phyloP scores from a whole-genome alignment of 2,888 invertebrate species.

The Drosophila monieri region DNA sequence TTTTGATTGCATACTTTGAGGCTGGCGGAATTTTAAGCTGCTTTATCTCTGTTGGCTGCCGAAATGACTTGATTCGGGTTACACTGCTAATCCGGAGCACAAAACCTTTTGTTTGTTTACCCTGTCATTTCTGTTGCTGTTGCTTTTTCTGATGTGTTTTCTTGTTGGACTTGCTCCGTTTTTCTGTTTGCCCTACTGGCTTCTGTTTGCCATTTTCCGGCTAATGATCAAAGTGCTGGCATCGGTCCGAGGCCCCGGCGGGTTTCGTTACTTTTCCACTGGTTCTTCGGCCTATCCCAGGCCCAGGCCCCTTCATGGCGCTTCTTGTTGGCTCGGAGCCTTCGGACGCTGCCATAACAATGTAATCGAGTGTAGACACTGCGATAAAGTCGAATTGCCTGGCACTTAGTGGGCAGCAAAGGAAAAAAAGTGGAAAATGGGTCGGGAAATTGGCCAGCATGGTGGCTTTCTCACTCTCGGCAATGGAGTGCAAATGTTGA shows the following conservation, averaged over 20 bases:
- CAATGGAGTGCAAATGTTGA: constrained; percentile 58
- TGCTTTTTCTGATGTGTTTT: constrained; percentile 2
- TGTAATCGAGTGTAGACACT: constrained; percentile 71
- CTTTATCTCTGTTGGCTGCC: constrained; percentile 2
- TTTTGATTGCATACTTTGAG: constrained; percentile 29
- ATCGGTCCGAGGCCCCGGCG: constrained; percentile 19
- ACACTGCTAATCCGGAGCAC: constrained; percentile 54
- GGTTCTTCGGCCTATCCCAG: not conserved
- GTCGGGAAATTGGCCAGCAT: constrained; percentile 61
- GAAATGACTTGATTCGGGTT: constrained; percentile 57
- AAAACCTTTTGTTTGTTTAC: constrained; percentile 60
- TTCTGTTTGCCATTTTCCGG: constrained; percentile 66
- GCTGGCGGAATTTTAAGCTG: constrained; percentile 27
- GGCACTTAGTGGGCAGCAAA: constrained; percentile 48
- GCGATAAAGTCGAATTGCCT: constrained; percentile 68
- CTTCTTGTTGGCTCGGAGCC: constrained; percentile 23
- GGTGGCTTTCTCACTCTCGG: constrained; percentile 10
- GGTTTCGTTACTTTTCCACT: constrained; percentile 30
- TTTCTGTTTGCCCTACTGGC: constrained; percentile 28
- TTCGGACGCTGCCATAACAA: constrained; percentile 54
- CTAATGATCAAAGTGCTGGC: constrained; percentile 70
- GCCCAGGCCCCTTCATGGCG: no score
- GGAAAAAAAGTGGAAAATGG: constrained; percentile 38
- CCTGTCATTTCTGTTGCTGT: constrained; percentile 13
- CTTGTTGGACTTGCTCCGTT: constrained; percentile 23